phyloP scores from a whole-genome alignment of 1,140 invertebrate genomes.

The Leguminivora glycinivorella region DNA sequence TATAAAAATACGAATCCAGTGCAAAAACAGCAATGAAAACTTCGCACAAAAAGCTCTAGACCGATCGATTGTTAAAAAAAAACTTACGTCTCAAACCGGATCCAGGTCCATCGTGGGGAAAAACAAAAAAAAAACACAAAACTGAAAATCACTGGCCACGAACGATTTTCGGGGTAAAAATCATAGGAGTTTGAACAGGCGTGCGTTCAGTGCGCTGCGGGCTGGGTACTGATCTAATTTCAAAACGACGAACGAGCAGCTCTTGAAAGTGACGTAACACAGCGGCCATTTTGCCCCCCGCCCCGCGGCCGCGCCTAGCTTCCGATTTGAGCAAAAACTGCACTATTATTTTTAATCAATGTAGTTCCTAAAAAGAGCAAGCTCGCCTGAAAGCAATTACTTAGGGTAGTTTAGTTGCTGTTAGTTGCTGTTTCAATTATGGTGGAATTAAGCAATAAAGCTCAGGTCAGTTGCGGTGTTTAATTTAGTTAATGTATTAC shows the following conservation, averaged over 20 bases:
- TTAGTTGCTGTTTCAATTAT: constrained; percentile 20
- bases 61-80: not conserved
- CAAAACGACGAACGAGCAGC: constrained; percentile 53
- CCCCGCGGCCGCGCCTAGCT: constrained; percentile 53
- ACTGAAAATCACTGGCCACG: constrained; percentile 33
- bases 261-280: constrained; percentile 70
- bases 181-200: constrained; percentile 16
- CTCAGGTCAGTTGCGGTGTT: constrained; percentile 3
- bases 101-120: constrained; percentile 13
- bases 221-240: constrained; percentile 72
- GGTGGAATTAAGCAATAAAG: not conserved
- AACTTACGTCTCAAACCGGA: constrained; percentile 18
- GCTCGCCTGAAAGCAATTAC: constrained; percentile 12
- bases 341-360: constrained; percentile 65
- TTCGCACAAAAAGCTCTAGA: constrained; percentile 1
- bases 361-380: constrained; percentile 43
- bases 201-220: constrained; percentile 44
- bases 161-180: constrained; percentile 30
- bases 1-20: not conserved
- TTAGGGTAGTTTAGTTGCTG: constrained; percentile 19
- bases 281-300: constrained; percentile 59
- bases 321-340: constrained; percentile 60
- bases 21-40: constrained; percentile 7
- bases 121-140: constrained; percentile 46
- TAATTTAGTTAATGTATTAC: constrained; percentile 21